Base-by-base conservation (phyloP, 2,797 vertebrate species). In the Vireo griseus region DNA sequence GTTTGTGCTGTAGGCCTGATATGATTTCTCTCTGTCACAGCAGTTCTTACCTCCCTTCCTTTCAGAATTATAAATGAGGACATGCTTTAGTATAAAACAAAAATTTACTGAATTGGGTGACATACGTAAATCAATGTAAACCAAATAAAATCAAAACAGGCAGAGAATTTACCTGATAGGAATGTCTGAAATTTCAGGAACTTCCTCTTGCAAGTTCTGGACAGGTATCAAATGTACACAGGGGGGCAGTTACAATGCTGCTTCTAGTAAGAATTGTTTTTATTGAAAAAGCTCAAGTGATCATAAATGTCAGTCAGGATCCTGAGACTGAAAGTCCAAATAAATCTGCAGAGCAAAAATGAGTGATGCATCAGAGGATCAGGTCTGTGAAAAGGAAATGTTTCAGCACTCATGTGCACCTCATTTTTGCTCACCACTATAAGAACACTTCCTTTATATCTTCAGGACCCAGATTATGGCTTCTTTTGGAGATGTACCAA, bases 181-280 rank as follows among this genome's bases (percentile, higher is more conserved):
- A 81, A 13, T 61, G 21, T 24, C 39, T 48, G 39, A 72, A 95
- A 79, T 65, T 82, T 48, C 55, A 54, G 47, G 35, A 88, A 66
- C 16, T 31, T 33, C 21, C 18, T 65, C 26, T 48, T 78, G 26
- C 12, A 58, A 61, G 19, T 89, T 86, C 74, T 84, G 44, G 44
- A 5, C 2, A 4, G 3, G 8, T 52, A 44, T 54, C 0, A 9
- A 45, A 50, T 16, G 6, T 44, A n/a, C 25, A 17, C 45, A 39
- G 37, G 25, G 37, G 12, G 13, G 35, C n/a, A 69, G 28, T 31
- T 86, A 73, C 21, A 69, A 33, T 33, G 47, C 28, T 66, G 33
- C 29, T 92, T 73, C 68, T 45, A 39, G 11, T 47, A 59, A 66
- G 63, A 83, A 21, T 8, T 66, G 3, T 28, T 80, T 85, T 77